Percentiles rank a stretch among this genome's conserved stretches.
These are phyloP conservation scores for Noctuana brunneofusca DNA, from an alignment of 2,888 invertebrate species.

Conservation along the genomic window DNA sequence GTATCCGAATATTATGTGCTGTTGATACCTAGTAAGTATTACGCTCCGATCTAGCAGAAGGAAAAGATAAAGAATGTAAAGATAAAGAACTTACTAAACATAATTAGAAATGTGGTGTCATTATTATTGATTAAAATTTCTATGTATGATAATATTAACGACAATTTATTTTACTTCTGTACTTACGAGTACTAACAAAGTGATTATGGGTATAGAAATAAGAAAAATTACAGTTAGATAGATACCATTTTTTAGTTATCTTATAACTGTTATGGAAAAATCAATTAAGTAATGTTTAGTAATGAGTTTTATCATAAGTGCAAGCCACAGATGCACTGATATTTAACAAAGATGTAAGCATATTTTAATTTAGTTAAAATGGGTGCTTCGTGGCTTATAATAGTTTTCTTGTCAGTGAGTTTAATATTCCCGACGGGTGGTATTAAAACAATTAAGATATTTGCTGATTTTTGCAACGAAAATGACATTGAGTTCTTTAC, in stretches of 20 bases:
- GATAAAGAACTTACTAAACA: no score
- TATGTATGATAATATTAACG: no score
- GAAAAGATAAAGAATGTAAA: no score
- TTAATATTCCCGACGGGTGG: constrained; percentile 18
- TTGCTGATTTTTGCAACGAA: constrained; percentile 44
- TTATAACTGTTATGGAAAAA: neutral
- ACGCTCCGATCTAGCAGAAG: no score
- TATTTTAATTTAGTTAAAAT: constrained; percentile 22
- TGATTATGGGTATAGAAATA: no score
- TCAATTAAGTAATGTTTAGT: neutral
- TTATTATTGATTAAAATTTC: no score
- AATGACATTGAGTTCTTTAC: constrained; percentile 45
- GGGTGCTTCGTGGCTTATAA: constrained; percentile 4
- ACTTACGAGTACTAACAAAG: no score
- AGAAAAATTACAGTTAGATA: constrained; percentile 1
- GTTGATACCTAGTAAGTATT: no score
- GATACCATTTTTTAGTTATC: constrained; percentile 3
- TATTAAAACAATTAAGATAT: constrained; percentile 45
- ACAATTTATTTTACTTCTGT: no score
- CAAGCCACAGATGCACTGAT: constrained; percentile 16
- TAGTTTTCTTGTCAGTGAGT: constrained; percentile 21
- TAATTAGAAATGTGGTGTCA: no score
- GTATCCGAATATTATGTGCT: no score
- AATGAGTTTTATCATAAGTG: constrained; percentile 8
- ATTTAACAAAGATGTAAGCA: constrained; percentile 10